Evolutionary conservation across 1,140 invertebrate species (phyloP).

Genomic region (Atta colombica): DNA sequence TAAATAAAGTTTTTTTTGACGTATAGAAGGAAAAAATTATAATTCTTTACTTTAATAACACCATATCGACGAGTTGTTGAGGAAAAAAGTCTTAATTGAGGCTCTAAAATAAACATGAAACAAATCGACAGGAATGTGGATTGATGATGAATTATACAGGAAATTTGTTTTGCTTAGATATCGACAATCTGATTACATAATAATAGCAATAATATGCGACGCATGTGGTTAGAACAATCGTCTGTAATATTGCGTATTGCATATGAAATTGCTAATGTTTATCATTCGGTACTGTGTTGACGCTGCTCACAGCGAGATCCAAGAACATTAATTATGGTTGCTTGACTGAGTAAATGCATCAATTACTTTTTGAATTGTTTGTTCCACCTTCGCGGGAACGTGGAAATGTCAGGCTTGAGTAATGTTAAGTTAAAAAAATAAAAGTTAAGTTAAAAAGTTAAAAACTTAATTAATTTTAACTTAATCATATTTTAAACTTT

Average conservation of each 20-base stretch:
- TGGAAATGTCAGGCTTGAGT: background rate
- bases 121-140: background rate
- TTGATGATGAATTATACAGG: background rate
- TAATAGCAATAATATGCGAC: background rate
- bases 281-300: background rate
- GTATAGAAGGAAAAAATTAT: background rate
- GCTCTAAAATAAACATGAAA: background rate
- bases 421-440: too few relatives aligned
- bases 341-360: conserved; percentile 10
- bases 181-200: background rate
- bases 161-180: conserved; percentile 13
- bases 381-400: background rate
- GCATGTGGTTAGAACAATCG: background rate
- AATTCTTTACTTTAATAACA: background rate
- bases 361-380: conserved; percentile 16
- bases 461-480: too few relatives aligned
- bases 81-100: background rate
- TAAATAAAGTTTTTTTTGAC: background rate
- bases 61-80: background rate
- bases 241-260: conserved; percentile 2
- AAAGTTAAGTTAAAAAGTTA: too few relatives aligned
- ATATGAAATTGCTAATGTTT: background rate
- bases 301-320: background rate
- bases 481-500: too few relatives aligned
- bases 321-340: conserved; percentile 23